These are phyloP conservation scores for Nothoprocta perdicaria DNA, from an alignment of 2,113 vertebrate species.

Conservation along the genomic window DNA sequence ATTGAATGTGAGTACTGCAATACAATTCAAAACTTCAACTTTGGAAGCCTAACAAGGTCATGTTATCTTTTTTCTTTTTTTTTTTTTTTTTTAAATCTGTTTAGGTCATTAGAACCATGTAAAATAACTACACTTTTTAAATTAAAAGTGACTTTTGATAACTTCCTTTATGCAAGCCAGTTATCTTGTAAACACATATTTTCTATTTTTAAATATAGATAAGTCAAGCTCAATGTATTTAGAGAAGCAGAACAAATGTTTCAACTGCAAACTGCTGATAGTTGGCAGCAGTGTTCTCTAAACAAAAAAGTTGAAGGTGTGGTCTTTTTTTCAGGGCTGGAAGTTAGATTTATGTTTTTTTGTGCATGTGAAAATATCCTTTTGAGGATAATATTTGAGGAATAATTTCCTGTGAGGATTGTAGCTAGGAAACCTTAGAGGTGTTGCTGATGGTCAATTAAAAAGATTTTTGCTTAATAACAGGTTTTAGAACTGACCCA, in stretches of 20 bases:
- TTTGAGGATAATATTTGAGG: no score
- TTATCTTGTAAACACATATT: neutral
- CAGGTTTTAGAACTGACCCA: slow-evolving; percentile 79
- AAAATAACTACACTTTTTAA: neutral
- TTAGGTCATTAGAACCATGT: neutral
- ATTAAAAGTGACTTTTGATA: neutral
- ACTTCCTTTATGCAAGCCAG: neutral
- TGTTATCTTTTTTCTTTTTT: no score
- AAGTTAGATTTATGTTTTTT: neutral
- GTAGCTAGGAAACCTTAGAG: neutral
- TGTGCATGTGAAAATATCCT: neutral
- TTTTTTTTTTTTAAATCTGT: no score
- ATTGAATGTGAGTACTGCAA: neutral
- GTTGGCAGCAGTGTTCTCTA: neutral
- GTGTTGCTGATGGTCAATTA: neutral
- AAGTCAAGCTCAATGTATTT: neutral
- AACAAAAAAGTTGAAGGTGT: neutral
- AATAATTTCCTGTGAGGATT: neutral
- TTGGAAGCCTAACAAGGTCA: neutral
- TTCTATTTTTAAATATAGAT: neutral
- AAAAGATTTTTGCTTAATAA: neutral
- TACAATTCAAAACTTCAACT: neutral
- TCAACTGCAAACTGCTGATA: neutral
- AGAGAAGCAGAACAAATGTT: neutral
- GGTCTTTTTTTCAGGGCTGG: neutral